Conservation (phyloP, 2,113 vertebrate genomes). For the Ciconia boyciana region DNA sequence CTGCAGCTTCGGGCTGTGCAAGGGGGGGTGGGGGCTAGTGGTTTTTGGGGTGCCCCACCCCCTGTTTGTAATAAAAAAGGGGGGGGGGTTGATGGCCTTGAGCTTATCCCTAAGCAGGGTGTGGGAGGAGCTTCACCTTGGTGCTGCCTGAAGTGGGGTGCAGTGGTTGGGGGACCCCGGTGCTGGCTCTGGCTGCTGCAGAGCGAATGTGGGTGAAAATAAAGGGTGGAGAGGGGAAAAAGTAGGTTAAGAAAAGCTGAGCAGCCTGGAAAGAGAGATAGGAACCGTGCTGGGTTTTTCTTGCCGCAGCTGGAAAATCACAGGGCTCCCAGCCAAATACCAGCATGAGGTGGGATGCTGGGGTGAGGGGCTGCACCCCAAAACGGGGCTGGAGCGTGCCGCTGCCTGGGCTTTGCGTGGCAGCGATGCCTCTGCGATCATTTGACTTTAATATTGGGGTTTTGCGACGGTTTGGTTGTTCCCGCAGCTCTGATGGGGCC, state of each 20-base stretch:
- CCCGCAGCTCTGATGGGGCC: not conserved
- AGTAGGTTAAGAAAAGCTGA: not conserved
- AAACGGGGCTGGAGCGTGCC: accelerated
- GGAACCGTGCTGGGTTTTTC: not conserved
- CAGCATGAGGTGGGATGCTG: not conserved
- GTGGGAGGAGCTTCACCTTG: not conserved
- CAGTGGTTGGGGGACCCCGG: not conserved
- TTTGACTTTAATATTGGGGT: accelerated
- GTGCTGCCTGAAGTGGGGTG: not conserved
- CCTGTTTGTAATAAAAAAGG: accelerated
- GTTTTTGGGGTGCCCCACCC: not conserved
- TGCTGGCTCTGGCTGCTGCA: not conserved
- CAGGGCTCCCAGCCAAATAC: not conserved
- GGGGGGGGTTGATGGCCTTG: too few relatives aligned
- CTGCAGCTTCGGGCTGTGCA: not conserved
- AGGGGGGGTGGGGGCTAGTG: accelerated
- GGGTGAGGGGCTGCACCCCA: not conserved
- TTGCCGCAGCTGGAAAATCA: not conserved
- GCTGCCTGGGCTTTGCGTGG: not conserved
- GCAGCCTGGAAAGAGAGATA: not conserved
- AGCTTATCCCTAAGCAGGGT: accelerated
- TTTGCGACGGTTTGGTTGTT: accelerated
- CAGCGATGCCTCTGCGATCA: accelerated
- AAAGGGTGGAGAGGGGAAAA: not conserved
- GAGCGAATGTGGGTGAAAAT: not conserved